Base-by-base conservation (phyloP, 2,113 vertebrate genomes). In the Apistogramma diplotaenia region DNA sequence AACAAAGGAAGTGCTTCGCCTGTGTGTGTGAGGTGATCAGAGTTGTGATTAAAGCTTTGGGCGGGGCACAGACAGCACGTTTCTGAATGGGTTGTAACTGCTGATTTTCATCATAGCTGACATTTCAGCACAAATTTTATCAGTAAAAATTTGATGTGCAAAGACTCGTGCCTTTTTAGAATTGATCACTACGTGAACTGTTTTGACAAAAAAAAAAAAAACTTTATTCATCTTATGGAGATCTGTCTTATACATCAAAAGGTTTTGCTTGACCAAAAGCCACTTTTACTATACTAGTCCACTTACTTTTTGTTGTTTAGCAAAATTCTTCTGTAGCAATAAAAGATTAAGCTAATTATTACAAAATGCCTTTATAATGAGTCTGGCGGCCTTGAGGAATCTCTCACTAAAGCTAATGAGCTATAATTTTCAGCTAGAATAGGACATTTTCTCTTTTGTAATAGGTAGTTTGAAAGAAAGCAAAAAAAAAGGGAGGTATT, bases 281-380 rank as follows among this genome's bases (percentile, higher is more conserved):
- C 27, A 31, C 58, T 31, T 46, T 37, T 73, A 53, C 12, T 40
- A n/a, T 59, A 43, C 23, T 4, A 18, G 33, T 80, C 80, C 53
- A 21, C 18, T 74, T 65, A 12, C 29, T 74, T 81, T 78, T 9
- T 70, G 49, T 58, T 40, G 19, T 71, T 85, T 16, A 78, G 70
- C 71, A 51, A 57, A 78, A 77, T 51, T 74, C 43, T 35, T 83
- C 62, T 10, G 2, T 51, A 76, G 54, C 29, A 85, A 86, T 87
- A 90, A 91, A 91, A 58, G 31, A 74, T 37, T 72, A 4, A 37
- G 18, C 21, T 81, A 57, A 82, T 85, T 61, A 58, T 58, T 56
- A 12, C 10, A 2, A 40, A 54, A 74, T 35, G 16, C 61, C 37
- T 61, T 3, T 15, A 13, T 25, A 6, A 18, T 72, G 56, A 58